Conservation (phyloP, 2,113 vertebrate genomes). For the Myrmecophaga tridactyla region DNA sequence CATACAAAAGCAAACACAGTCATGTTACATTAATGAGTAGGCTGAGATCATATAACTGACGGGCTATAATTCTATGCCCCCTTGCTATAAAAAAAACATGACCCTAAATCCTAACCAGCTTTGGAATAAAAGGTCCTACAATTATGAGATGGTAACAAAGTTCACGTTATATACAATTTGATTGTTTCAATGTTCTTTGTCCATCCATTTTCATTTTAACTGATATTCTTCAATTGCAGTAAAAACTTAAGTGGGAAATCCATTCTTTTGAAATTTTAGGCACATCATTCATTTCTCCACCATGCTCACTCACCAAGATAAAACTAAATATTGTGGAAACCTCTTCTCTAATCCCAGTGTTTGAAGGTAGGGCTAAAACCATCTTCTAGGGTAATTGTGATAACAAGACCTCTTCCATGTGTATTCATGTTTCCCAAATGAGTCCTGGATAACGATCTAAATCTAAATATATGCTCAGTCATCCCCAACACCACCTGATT, state of each 20-base stretch:
- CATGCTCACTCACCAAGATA: neutral
- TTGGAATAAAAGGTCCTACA: conserved; percentile 64
- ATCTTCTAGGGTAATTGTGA: neutral
- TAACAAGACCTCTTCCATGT: conserved; percentile 35
- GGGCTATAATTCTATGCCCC: conserved; percentile 85
- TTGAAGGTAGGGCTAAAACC: conserved; percentile 35
- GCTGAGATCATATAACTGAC: conserved; percentile 82
- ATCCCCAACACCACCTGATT: neutral
- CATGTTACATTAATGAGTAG: conserved; percentile 81
- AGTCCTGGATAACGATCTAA: neutral
- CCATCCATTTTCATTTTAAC: conserved; percentile 32
- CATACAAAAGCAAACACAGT: conserved; percentile 95
- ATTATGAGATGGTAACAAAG: conserved; percentile 65
- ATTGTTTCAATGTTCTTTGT: conserved; percentile 61
- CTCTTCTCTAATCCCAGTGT: neutral
- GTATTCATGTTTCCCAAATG: neutral
- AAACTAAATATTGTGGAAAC: neutral
- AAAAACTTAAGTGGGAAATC: conserved; percentile 39
- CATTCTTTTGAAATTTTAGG: conserved; percentile 14
- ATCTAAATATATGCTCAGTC: neutral
- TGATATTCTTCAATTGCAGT: neutral
- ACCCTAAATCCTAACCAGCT: conserved; percentile 77
- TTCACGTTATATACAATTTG: conserved; percentile 50
- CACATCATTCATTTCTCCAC: neutral
- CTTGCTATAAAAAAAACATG: conserved; percentile 83